Conservation (phyloP, 1,140 invertebrate species). For the Meloidogyne hapla region DNA sequence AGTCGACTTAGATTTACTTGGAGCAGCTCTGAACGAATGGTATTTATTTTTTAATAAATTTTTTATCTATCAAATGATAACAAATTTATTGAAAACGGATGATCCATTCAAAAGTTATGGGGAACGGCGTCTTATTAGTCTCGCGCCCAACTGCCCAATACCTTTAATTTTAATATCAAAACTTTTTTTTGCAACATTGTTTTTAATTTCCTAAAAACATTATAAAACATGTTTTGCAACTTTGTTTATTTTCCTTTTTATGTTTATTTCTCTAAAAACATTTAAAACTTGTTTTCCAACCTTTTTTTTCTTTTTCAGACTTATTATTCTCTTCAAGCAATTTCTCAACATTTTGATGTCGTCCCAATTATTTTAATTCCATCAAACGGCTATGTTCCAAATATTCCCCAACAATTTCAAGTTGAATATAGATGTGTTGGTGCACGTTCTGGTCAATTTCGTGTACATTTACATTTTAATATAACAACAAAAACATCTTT, state of each 20-base stretch:
- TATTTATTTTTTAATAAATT: not conserved
- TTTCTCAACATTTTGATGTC: slow-evolving; percentile 58
- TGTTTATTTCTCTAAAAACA: not conserved
- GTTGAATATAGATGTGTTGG: slow-evolving; percentile 55
- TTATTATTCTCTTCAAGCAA: slow-evolving; percentile 47
- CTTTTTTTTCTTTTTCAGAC: slow-evolving; percentile 40
- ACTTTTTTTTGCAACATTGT: no score
- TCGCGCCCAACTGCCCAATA: no score
- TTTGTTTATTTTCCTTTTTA: no score
- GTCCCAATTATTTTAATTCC: slow-evolving; percentile 55
- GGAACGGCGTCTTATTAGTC: no score
- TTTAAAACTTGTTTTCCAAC: not conserved
- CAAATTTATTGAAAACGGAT: not conserved
- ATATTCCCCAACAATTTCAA: slow-evolving; percentile 8
- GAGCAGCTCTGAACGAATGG: slow-evolving; percentile 32
- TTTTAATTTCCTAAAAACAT: not conserved
- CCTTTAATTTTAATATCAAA: no score
- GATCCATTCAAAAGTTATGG: no score
- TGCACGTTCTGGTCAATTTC: slow-evolving; percentile 59
- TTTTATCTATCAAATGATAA: not conserved
- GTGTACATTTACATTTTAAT: slow-evolving; percentile 55
- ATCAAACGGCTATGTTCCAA: slow-evolving; percentile 47
- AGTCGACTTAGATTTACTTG: slow-evolving; percentile 58
- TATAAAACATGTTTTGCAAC: not conserved
- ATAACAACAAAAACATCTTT: slow-evolving; percentile 44